Conservation (phyloP, 2,113 vertebrate species). For the Scytalopus superciliaris region DNA sequence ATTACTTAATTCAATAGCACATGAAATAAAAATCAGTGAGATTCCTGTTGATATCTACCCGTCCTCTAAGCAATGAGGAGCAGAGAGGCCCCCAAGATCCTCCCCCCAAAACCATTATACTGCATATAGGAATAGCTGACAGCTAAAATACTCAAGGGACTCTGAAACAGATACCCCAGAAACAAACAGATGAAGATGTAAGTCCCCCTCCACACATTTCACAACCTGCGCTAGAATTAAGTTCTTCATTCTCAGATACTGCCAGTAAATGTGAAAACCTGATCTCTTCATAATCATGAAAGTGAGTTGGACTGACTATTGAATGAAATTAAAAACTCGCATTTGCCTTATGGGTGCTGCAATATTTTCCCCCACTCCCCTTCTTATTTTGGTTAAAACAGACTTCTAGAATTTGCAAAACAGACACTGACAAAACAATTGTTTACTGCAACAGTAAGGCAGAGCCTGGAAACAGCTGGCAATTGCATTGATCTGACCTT, state of each 20-base stretch:
- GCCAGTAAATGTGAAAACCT: not conserved
- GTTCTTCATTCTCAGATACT: not conserved
- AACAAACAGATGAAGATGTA: not conserved
- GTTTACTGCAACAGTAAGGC: not conserved
- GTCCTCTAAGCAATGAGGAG: not conserved
- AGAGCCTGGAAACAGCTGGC: not conserved
- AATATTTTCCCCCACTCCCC: not conserved
- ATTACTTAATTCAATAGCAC: not conserved
- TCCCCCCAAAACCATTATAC: accelerated
- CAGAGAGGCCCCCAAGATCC: not conserved
- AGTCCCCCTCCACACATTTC: not conserved
- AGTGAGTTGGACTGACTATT: not conserved
- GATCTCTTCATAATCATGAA: not conserved
- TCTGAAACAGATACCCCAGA: not conserved
- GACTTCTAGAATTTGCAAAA: not conserved
- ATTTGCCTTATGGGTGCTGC: not conserved
- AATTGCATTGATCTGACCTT: not conserved
- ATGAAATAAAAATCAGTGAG: not conserved
- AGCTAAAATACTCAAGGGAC: not conserved
- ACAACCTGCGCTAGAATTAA: not conserved
- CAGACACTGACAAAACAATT: not conserved
- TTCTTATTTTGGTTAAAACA: not conserved
- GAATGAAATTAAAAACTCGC: not conserved
- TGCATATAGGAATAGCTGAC: not conserved
- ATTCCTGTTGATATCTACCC: accelerated